These are phyloP conservation scores for Venustaconcha ellipsiformis DNA, from an alignment of 1,140 invertebrate species.

Conservation along the genomic window DNA sequence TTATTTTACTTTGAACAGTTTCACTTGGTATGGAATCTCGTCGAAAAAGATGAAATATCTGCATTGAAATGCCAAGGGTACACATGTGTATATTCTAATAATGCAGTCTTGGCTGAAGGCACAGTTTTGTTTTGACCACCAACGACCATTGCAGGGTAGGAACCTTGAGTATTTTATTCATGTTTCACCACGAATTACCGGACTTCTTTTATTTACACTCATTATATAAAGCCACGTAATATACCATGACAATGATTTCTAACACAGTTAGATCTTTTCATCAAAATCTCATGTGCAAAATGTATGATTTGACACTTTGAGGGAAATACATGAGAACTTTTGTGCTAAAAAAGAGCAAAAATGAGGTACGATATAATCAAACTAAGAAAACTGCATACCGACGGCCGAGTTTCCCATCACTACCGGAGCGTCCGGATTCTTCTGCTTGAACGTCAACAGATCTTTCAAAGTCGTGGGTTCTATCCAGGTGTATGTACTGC, in stretches of 20 bases:
- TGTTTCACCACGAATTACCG: no score
- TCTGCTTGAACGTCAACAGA: constrained; percentile 12
- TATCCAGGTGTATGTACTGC: constrained; percentile 5
- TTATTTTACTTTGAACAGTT: background rate
- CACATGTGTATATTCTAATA: no score
- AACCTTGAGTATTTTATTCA: no score
- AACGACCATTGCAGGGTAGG: no score
- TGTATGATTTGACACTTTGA: background rate
- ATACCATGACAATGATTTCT: background rate
- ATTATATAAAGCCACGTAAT: background rate
- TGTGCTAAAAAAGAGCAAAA: background rate
- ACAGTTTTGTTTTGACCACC: no score
- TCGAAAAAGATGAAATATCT: no score
- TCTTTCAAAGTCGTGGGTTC: constrained; percentile 6
- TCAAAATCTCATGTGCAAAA: background rate
- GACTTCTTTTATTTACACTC: no score
- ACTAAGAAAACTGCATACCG: constrained; percentile 2
- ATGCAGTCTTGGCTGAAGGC: no score
- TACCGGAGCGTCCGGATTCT: constrained; percentile 19
- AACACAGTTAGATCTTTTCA: background rate
- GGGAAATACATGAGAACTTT: background rate
- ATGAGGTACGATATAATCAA: background rate
- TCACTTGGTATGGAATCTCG: background rate
- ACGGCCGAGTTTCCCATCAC: constrained; percentile 26
- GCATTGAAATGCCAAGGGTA: no score